Evolutionary conservation across 2,797 vertebrate species (phyloP), one percentile per base, ranked within the genome.

Genomic region (Sebastes dallii): DNA sequence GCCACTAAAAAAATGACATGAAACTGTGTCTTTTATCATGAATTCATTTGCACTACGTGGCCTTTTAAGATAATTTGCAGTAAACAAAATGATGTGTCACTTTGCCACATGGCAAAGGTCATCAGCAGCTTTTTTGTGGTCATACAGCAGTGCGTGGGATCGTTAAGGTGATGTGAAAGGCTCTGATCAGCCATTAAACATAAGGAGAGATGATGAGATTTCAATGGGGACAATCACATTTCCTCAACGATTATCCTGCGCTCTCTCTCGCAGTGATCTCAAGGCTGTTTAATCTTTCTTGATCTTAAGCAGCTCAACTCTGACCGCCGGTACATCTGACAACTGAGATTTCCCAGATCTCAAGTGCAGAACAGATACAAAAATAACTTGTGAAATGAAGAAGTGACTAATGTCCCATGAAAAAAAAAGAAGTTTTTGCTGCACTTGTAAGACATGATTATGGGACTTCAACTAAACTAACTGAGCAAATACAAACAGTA

Each of bases 141-240:
- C 59, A 29, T 46, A 18, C 36, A 62, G 30, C 2, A 18, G 50
- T 4, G 2, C 12, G 66, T 4, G 13, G 22, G 16, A 55, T 84
- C 74, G 59, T 82, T 68, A 79, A 25, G 34, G 75, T 64, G 81
- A 87, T 12, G 36, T 68, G 64, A 79, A 22, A 81, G 65, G 61
- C 36, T 88, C 65, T 82, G 64, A 76, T 70, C 42, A 29, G 12
- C 62, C 77, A 77, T 83, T 59, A 72, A 86, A 81, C 64, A 91
- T 24, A 4, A 27, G 54, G 54, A 76, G 27, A 14, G 24, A 58
- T 81, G 81, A 83, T 32, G 39, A 42, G 74, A 80, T 82, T 83
- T 86, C 61, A 71, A 39, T 32, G 65, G 30, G 22, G 11, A 62
- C 29, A 85, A 80, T 83, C 9, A 12, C 10, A 84, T 86, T 88